Percentiles rank a stretch among this genome's conserved stretches.
Conservation (phyloP, 1,140 invertebrate genomes). For the Drosophila fuyamai region DNA sequence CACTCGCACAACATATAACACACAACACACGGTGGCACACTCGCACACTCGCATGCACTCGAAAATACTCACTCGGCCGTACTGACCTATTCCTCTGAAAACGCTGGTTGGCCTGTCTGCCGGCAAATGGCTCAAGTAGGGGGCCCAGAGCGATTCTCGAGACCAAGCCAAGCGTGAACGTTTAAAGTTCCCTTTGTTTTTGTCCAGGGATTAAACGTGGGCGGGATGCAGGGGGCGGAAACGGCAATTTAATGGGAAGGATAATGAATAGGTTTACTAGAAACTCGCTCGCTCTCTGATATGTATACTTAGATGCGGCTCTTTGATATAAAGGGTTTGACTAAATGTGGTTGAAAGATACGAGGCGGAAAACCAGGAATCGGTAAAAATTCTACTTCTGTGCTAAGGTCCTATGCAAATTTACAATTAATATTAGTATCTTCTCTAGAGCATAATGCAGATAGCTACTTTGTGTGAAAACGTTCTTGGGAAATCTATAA, state of each 20-base stretch:
- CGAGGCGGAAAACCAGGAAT: background rate
- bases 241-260: conserved; percentile 17
- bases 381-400: background rate
- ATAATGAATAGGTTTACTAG: conserved; percentile 24
- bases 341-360: background rate
- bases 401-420: too few species aligned
- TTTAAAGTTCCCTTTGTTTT: conserved; percentile 49
- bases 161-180: conserved; percentile 56
- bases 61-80: conserved; percentile 62
- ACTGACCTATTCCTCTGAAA: conserved; percentile 84
- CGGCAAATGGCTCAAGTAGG: conserved; percentile 43
- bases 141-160: conserved; percentile 54
- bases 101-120: conserved; percentile 59
- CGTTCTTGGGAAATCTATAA: too few species aligned
- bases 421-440: too few species aligned
- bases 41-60: conserved; percentile 40
- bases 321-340: background rate
- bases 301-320: conserved; percentile 5
- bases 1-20: conserved; percentile 24
- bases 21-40: conserved; percentile 19
- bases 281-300: background rate
- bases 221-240: conserved; percentile 8
- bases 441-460: too few species aligned
- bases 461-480: too few species aligned
- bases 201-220: conserved; percentile 17